These are phyloP conservation scores for Cheilosia urbana DNA, from an alignment of 2,888 invertebrate species.

Conservation along the genomic window DNA sequence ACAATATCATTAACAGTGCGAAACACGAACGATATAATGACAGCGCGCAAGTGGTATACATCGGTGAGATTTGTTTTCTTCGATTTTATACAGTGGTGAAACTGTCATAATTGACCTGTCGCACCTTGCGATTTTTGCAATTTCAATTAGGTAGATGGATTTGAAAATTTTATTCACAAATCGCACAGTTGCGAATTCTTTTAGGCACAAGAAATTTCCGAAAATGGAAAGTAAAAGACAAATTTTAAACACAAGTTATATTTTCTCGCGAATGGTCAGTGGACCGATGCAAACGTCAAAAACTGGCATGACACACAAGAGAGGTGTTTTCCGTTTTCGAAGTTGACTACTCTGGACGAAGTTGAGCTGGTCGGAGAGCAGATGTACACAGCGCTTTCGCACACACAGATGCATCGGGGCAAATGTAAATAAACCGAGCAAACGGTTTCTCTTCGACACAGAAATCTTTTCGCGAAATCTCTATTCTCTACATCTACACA, in stretches of 20 bases:
- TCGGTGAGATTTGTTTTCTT: conserved; percentile 29
- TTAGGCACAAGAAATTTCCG: not conserved
- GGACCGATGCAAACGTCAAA: conserved; percentile 69
- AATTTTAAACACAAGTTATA: not conserved
- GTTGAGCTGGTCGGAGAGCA: conserved; percentile 31
- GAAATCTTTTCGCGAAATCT: conserved; percentile 44
- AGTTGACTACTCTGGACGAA: conserved; percentile 18
- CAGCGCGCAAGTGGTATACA: conserved; percentile 54
- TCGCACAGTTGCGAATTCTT: not conserved
- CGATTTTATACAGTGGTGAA: conserved; percentile 51
- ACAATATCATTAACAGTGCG: conserved; percentile 53
- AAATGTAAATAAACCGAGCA: conserved; percentile 61
- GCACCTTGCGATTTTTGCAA: conserved; percentile 66
- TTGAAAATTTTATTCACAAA: not conserved
- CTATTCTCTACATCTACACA: conserved; percentile 45
- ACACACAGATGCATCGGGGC: conserved; percentile 34
- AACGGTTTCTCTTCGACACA: conserved; percentile 23
- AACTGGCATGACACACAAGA: conserved; percentile 41
- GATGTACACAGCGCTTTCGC: conserved; percentile 29
- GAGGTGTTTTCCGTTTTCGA: conserved; percentile 38
- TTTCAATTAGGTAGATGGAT: not conserved
- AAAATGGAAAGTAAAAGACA: not conserved
- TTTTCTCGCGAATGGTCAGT: conserved; percentile 45
- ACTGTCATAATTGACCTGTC: conserved; percentile 73
- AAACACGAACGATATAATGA: conserved; percentile 8